Base-by-base conservation (phyloP, 1,140 invertebrate species). In the Pseudoatta argentina region DNA sequence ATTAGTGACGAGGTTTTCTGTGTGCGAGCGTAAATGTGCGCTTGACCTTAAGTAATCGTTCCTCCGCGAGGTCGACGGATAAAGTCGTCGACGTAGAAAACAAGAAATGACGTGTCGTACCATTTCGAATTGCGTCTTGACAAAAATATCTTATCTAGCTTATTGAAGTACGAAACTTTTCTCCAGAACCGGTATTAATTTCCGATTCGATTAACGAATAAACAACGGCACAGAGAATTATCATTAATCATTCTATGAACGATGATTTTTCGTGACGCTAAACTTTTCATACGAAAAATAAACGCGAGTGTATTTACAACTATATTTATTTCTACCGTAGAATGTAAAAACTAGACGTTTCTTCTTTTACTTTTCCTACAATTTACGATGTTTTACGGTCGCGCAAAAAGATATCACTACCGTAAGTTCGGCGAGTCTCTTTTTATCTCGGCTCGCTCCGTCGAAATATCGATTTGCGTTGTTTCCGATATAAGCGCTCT, bases 11-110 rank as follows among this genome's bases (percentile, higher is more conserved):
- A 83, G 16, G 44, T 75, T 75, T 83, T n/a, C 79, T 75, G 69
- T 14, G 55, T 57, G 67, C 55, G 16, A 61, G 72, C 59, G 63
- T 27, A 85, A 90, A 88, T 77, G 77, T 77, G 89, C 64, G 88
- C 86, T 87, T 86, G 88, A 90, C 89, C 88, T 87, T 88, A 89
- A 64, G 73, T 61, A 75, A 86, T 51, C 78, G 57, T 76, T 76
- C 39, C 53, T 44, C 61, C 61, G 55, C 81, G 86, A 86, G 76
- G 88, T 90, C 89, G 86, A 8, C 69, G 71, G 81, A 90, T 90
- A 87, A 87, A 89, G 69, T 78, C 75, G 59, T 55, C 71, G 27
- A 59, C 30, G 51, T 76, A 59, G 34, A 87, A 89, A 89, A 88
- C 59, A 87, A 90, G 79, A 79, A 89, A 64, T 57, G 53, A 72